Conservation (phyloP, 2,797 vertebrate genomes). For the Rhodeus uyekii region DNA sequence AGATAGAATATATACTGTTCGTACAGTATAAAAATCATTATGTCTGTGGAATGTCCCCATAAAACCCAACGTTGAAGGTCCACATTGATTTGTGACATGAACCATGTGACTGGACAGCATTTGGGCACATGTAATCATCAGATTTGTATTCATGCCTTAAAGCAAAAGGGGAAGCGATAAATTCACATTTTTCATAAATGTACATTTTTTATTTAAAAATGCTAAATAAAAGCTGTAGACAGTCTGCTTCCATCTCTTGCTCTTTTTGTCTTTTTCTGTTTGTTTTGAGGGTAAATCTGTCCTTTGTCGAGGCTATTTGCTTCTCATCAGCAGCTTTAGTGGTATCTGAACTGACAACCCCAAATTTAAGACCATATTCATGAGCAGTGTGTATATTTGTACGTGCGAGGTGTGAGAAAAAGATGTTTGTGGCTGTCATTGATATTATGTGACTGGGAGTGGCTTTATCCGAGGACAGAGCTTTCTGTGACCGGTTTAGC, state of each 20-base stretch:
- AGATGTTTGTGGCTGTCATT: conserved; percentile 21
- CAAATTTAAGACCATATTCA: conserved; percentile 32
- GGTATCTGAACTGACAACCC: conserved; percentile 55
- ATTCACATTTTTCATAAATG: background rate
- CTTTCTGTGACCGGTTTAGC: conserved; percentile 14
- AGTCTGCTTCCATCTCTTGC: background rate
- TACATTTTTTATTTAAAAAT: background rate
- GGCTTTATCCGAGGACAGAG: conserved; percentile 15
- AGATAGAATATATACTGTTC: background rate
- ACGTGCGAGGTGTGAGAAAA: conserved; percentile 23
- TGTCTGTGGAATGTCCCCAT: too few species aligned
- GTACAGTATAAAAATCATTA: background rate
- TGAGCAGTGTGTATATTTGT: conserved; percentile 37
- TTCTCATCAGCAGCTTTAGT: conserved; percentile 50
- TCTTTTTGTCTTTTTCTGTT: conserved; percentile 22
- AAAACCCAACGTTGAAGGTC: background rate
- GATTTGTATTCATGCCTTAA: background rate
- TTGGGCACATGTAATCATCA: background rate
- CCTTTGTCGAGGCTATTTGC: conserved; percentile 53
- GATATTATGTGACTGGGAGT: background rate
- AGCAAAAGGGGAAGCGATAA: background rate
- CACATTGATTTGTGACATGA: background rate
- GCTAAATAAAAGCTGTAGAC: background rate
- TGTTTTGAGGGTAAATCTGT: conserved; percentile 53
- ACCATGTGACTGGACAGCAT: background rate